A percentile compares a stretch with the other conserved stretches of the same genome.
Evolutionary conservation across 1,140 invertebrate species (phyloP).

Genomic region (Drosophila watanabei): DNA sequence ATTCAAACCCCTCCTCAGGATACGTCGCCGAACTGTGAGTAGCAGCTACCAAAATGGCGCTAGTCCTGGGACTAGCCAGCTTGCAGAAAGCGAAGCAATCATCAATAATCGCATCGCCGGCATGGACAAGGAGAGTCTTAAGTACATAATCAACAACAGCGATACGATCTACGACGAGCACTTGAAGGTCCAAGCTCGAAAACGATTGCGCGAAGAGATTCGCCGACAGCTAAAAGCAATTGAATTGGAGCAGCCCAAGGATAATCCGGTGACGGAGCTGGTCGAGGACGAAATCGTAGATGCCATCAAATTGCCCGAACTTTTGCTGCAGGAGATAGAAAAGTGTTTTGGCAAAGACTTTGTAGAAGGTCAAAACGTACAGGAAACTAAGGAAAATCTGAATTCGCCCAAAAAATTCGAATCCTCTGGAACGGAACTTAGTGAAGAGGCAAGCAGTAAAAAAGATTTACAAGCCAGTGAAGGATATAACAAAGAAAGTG

Average conservation of each 20-base stretch:
- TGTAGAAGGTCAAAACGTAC: neutral
- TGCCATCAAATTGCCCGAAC: slow-evolving; percentile 64
- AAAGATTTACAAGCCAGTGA: neutral
- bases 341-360: slow-evolving; percentile 72
- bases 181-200: slow-evolving; percentile 67
- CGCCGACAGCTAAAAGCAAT: slow-evolving; percentile 68
- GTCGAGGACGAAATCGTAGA: slow-evolving; percentile 78
- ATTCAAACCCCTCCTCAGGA: neutral
- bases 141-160: slow-evolving; percentile 78
- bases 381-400: neutral
- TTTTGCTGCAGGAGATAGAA: slow-evolving; percentile 71
- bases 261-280: slow-evolving; percentile 38
- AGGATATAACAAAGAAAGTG: neutral
- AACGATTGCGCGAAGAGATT: slow-evolving; percentile 70
- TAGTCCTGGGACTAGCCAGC: neutral
- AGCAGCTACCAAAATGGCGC: neutral
- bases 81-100: slow-evolving; percentile 7
- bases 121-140: slow-evolving; percentile 75
- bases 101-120: slow-evolving; percentile 65
- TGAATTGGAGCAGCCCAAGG: slow-evolving; percentile 60
- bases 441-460: neutral
- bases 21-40: slow-evolving; percentile 40
- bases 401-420: neutral
- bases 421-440: neutral
- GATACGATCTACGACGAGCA: slow-evolving; percentile 77